A percentile compares a stretch with the other conserved stretches of the same genome.
Conservation (phyloP, 2,888 invertebrate genomes). For the Opisthograptis luteolata region DNA sequence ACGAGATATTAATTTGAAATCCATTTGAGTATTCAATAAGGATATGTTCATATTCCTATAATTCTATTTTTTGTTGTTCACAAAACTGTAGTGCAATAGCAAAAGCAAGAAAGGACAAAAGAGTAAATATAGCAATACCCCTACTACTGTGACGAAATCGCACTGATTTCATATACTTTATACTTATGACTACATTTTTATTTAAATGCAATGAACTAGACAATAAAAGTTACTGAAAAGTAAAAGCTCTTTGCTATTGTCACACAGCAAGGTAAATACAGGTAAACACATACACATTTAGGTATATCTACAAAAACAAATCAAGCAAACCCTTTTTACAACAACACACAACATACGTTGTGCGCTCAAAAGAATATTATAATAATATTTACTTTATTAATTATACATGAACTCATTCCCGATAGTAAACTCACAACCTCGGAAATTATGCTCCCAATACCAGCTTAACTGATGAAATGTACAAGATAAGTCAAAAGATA, state of each 20-base stretch:
- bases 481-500: constrained; percentile 60
- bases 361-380: constrained; percentile 72
- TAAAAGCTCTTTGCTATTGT: constrained; percentile 73
- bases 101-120: constrained; percentile 52
- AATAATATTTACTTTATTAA: constrained; percentile 56
- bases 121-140: constrained; percentile 46
- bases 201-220: constrained; percentile 77
- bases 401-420: constrained; percentile 75
- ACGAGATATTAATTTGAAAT: constrained; percentile 72
- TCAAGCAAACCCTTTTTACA: constrained; percentile 79
- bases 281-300: constrained; percentile 73
- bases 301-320: constrained; percentile 76
- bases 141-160: constrained; percentile 64
- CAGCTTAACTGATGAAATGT: constrained; percentile 76
- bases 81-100: constrained; percentile 74
- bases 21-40: constrained; percentile 80
- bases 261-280: constrained; percentile 70
- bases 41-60: constrained; percentile 81
- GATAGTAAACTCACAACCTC: constrained; percentile 80
- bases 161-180: constrained; percentile 52
- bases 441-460: constrained; percentile 84
- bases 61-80: constrained; percentile 73
- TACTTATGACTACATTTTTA: constrained; percentile 72
- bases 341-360: constrained; percentile 73
- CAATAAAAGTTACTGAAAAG: constrained; percentile 56